Percentiles rank a stretch among this genome's conserved stretches.
phyloP scores from a whole-genome alignment of 2,888 invertebrate species.

The Linnaemya vulpina region DNA sequence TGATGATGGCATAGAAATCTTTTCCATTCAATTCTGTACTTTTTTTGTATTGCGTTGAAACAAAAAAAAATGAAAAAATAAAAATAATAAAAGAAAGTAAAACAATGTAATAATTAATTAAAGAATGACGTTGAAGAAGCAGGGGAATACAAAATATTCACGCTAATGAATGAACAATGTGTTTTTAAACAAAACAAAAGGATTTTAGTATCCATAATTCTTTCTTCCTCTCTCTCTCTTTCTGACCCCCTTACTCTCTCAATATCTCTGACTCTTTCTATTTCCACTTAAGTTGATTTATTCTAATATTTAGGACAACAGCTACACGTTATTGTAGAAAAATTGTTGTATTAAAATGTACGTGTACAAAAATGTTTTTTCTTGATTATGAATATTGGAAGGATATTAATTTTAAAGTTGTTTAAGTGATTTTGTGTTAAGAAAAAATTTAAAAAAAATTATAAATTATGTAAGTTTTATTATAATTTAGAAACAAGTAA shows the following conservation, averaged over 20 bases:
- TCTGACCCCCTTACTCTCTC: not conserved
- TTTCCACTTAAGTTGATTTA: conserved; percentile 18
- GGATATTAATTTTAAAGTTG: not conserved
- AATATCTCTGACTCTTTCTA: not conserved
- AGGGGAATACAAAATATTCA: conserved; percentile 59
- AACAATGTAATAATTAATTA: conserved; percentile 72
- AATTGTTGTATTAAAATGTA: not conserved
- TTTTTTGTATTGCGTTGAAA: conserved; percentile 49
- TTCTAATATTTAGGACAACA: conserved; percentile 53
- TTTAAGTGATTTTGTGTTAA: not conserved
- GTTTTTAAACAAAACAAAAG: conserved; percentile 52
- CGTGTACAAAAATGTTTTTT: not conserved
- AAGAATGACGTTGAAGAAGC: conserved; percentile 60
- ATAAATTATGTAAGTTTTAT: too few relatives aligned
- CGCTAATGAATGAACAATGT: conserved; percentile 70
- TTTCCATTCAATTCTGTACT: conserved; percentile 49
- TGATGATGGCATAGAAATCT: conserved; percentile 52
- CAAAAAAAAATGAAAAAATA: too few relatives aligned
- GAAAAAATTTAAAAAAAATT: not conserved
- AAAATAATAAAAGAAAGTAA: conserved; percentile 63
- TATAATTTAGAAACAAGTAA: too few relatives aligned
- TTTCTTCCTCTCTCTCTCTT: not conserved
- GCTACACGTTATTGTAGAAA: conserved; percentile 32
- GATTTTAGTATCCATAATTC: conserved; percentile 36
- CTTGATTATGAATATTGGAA: not conserved